Evolutionary conservation across 2,888 invertebrate species (phyloP).

Genomic region (Chymomyza caudatula): DNA sequence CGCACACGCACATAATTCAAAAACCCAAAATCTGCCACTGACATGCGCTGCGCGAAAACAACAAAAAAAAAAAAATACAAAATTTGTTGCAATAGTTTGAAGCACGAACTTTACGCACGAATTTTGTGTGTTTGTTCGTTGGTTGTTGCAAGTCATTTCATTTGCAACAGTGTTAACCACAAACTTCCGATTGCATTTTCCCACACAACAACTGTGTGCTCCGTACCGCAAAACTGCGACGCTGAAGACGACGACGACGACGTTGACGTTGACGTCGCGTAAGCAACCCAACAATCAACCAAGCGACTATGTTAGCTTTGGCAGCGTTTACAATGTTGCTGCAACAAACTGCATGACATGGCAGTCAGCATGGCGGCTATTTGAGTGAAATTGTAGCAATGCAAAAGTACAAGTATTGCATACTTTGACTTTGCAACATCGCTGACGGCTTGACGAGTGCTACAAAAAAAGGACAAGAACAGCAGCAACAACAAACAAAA

Average conservation of each 20-base stretch:
- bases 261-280: conserved; percentile 1
- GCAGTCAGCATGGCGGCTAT: conserved; percentile 28
- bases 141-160: conserved; percentile 46
- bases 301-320: conserved; percentile 8
- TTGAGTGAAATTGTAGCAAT: conserved; percentile 28
- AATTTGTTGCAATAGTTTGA: conserved; percentile 46
- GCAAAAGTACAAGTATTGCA: neutral
- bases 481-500: neutral
- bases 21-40: conserved; percentile 51
- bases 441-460: neutral
- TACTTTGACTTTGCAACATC: neutral
- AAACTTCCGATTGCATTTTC: conserved; percentile 56
- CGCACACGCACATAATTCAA: conserved; percentile 49
- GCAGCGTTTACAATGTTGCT: conserved; percentile 3
- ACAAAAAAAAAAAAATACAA: conserved; percentile 18
- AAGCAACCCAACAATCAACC: neutral
- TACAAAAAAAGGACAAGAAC: too few relatives aligned
- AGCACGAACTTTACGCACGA: neutral
- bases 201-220: conserved; percentile 37
- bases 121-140: neutral
- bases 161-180: conserved; percentile 55
- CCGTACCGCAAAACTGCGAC: too few relatives aligned
- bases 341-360: conserved; percentile 12
- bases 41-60: conserved; percentile 43
- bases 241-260: conserved; percentile 2